Conservation (phyloP, 2,888 invertebrate genomes). For the Phania funesta region DNA sequence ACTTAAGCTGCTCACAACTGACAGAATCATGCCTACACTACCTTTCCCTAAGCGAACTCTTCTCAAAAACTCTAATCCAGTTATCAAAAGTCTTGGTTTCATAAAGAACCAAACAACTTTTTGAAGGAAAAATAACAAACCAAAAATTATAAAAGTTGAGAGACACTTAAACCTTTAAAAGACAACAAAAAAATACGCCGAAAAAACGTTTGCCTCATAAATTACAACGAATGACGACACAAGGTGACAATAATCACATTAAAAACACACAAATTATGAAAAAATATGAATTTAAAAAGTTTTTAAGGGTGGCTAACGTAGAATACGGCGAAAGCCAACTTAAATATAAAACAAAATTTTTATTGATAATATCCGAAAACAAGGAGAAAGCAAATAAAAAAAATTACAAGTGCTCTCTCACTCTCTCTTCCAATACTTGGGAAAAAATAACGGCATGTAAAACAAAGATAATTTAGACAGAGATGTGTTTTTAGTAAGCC, state of each 20-base stretch:
- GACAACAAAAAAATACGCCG: neutral
- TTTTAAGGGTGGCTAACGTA: conserved; percentile 10
- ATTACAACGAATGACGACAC: conserved; percentile 30
- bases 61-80: conserved; percentile 30
- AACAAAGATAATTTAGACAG: neutral
- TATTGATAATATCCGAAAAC: neutral
- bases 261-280: conserved; percentile 37
- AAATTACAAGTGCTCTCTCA: neutral
- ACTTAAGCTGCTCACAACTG: too few relatives aligned
- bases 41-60: conserved; percentile 20
- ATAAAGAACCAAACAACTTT: conserved; percentile 5
- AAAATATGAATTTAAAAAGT: conserved; percentile 38
- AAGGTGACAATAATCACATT: conserved; percentile 62
- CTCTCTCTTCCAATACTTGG: neutral
- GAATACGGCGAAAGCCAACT: neutral
- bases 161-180: neutral
- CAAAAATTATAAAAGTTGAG: conserved; percentile 6
- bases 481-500: neutral
- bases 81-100: conserved; percentile 40
- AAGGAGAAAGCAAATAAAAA: neutral
- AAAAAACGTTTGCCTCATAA: conserved; percentile 41
- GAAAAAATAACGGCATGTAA: neutral
- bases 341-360: neutral
- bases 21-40: too few relatives aligned
- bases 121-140: neutral